Conservation (phyloP, 2,113 vertebrate genomes). For the Bujurquina vittata region DNA sequence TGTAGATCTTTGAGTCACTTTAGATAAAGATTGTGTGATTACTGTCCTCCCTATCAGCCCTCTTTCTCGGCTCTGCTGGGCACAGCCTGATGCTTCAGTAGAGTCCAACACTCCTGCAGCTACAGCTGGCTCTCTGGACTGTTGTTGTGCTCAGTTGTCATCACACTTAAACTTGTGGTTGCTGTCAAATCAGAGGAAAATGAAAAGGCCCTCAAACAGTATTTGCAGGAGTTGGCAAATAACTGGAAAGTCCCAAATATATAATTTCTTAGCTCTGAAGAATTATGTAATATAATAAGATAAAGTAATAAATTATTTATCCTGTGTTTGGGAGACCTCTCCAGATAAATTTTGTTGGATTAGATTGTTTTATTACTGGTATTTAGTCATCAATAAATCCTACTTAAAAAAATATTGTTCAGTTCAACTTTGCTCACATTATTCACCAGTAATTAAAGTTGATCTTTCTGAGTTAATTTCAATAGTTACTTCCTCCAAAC, state of each 20-base stretch:
- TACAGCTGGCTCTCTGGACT: conserved; percentile 36
- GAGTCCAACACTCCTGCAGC: conserved; percentile 45
- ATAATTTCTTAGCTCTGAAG: no score
- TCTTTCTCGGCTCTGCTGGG: not conserved
- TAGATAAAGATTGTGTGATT: not conserved
- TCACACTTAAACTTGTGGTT: conserved; percentile 53
- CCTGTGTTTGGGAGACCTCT: no score
- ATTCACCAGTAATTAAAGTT: no score
- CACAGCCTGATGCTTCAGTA: conserved; percentile 39
- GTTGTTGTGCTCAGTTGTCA: conserved; percentile 1
- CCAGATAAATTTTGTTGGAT: no score
- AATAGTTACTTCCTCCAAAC: no score
- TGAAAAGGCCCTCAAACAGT: conserved; percentile 30
- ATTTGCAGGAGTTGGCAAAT: not conserved
- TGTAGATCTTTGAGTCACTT: not conserved
- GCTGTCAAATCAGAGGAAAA: conserved; percentile 35
- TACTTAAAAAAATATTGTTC: no score
- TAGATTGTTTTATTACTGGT: no score
- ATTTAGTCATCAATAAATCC: no score
- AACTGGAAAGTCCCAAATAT: not conserved
- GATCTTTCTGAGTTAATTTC: no score
- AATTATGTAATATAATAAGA: not conserved
- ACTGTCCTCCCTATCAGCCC: not conserved
- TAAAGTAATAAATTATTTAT: no score
- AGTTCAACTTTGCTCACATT: no score